Conservation (phyloP, 2,797 vertebrate genomes). For the Diplodus puntazzo region DNA sequence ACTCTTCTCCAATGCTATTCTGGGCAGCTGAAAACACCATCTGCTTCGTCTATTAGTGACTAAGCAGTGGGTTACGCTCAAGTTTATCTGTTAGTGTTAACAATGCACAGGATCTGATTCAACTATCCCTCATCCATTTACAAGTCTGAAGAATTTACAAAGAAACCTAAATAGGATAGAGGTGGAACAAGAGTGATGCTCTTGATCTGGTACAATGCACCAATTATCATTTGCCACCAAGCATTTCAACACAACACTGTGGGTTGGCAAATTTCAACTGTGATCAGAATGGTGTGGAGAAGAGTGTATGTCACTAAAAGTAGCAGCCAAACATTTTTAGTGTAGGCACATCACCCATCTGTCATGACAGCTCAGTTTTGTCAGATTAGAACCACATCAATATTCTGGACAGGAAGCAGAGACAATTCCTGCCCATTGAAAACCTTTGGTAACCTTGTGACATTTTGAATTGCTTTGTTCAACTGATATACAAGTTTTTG, state of each 20-base stretch:
- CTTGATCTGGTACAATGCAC: neutral
- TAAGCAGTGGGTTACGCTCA: constrained; percentile 13
- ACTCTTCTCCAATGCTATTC: constrained; percentile 28
- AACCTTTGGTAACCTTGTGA: neutral
- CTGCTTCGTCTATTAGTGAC: constrained; percentile 40
- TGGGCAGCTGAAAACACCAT: constrained; percentile 46
- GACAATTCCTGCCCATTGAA: neutral
- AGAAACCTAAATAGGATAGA: neutral
- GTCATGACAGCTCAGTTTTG: neutral
- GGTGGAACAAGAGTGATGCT: neutral
- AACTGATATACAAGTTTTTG: neutral
- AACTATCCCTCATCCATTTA: neutral
- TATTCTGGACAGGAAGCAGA: neutral
- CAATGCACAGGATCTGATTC: constrained; percentile 5
- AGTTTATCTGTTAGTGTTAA: constrained; percentile 29
- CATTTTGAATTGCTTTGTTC: neutral
- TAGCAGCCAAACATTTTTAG: constrained; percentile 14
- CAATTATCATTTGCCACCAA: neutral
- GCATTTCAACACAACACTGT: neutral
- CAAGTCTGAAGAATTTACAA: neutral
- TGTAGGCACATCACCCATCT: constrained; percentile 10
- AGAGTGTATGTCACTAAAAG: neutral
- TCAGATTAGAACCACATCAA: neutral
- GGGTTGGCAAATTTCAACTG: neutral
- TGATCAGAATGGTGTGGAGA: constrained; percentile 1